phyloP scores from a whole-genome alignment of 2,113 vertebrate genomes.

The Lucifuga dentata region DNA sequence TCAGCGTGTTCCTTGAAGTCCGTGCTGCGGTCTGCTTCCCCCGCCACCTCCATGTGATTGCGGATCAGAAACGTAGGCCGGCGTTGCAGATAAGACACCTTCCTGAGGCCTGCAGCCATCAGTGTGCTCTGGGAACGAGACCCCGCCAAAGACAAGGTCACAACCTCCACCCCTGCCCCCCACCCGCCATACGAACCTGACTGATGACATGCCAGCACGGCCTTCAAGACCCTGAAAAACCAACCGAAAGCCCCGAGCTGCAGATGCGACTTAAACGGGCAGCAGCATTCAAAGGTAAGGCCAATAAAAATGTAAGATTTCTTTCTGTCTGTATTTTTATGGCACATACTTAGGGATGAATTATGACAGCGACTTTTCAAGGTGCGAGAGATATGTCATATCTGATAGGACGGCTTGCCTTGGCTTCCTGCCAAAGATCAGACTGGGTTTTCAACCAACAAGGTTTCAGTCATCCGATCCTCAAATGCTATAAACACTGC shows the following conservation, averaged over 20 bases:
- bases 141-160: slow-evolving; percentile 64
- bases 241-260: slow-evolving; percentile 25
- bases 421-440: slow-evolving; percentile 46
- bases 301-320: slow-evolving; percentile 42
- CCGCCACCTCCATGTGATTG: slow-evolving; percentile 42
- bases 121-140: slow-evolving; percentile 42
- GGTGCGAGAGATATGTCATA: slow-evolving; percentile 34
- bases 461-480: slow-evolving; percentile 23
- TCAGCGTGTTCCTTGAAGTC: slow-evolving; percentile 43
- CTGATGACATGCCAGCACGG: slow-evolving; percentile 42
- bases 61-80: slow-evolving; percentile 50
- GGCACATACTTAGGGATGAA: slow-evolving; percentile 28
- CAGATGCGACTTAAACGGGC: slow-evolving; percentile 38
- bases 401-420: slow-evolving; percentile 44
- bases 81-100: slow-evolving; percentile 58
- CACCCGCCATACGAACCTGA: neutral
- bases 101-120: slow-evolving; percentile 2
- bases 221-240: slow-evolving; percentile 34
- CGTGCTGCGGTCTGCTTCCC: slow-evolving; percentile 7
- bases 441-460: slow-evolving; percentile 6
- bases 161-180: slow-evolving; percentile 44
- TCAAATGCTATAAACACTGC: slow-evolving; percentile 27
- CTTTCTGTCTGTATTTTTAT: slow-evolving; percentile 35
- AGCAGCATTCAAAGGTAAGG: slow-evolving; percentile 56
- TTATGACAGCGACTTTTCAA: slow-evolving; percentile 44